Conservation (phyloP, 2,797 vertebrate genomes). For the Aplochiton taeniatus region DNA sequence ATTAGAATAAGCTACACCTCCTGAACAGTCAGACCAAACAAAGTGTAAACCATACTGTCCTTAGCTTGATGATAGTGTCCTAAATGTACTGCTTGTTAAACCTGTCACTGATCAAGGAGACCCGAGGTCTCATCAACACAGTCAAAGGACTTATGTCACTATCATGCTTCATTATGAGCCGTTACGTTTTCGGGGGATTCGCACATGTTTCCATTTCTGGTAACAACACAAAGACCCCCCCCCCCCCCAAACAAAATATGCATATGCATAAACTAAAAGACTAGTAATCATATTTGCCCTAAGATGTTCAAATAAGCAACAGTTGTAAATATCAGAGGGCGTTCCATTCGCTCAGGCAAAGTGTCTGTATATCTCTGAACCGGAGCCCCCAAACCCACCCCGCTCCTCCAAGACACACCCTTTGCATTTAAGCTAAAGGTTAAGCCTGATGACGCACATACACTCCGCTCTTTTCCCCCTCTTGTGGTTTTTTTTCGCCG, state of each 20-base stretch:
- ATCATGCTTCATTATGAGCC: too few relatives aligned
- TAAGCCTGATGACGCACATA: slow-evolving; percentile 63
- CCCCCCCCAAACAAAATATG: not conserved
- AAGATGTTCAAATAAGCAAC: slow-evolving; percentile 31
- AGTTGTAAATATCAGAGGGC: slow-evolving; percentile 55
- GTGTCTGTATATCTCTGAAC: slow-evolving; percentile 52
- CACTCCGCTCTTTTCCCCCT: slow-evolving; percentile 38
- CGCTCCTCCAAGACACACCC: slow-evolving; percentile 66
- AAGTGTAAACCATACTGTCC: too few relatives aligned
- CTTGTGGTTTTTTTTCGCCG: slow-evolving; percentile 20
- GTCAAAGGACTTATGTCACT: too few relatives aligned
- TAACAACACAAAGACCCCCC: not conserved
- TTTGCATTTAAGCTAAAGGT: slow-evolving; percentile 73
- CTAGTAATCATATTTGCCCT: slow-evolving; percentile 54
- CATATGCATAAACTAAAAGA: not conserved
- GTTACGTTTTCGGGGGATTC: too few relatives aligned
- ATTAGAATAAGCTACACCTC: too few relatives aligned
- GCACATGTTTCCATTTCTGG: too few relatives aligned
- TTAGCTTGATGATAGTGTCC: too few relatives aligned
- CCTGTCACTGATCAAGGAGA: too few relatives aligned
- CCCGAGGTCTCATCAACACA: too few relatives aligned
- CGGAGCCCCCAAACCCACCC: slow-evolving; percentile 39
- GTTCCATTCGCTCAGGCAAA: slow-evolving; percentile 42
- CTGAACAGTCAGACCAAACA: too few relatives aligned
- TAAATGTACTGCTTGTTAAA: too few relatives aligned